phyloP scores from a whole-genome alignment of 1,140 invertebrate genomes.

The Cotesia chilonis region DNA sequence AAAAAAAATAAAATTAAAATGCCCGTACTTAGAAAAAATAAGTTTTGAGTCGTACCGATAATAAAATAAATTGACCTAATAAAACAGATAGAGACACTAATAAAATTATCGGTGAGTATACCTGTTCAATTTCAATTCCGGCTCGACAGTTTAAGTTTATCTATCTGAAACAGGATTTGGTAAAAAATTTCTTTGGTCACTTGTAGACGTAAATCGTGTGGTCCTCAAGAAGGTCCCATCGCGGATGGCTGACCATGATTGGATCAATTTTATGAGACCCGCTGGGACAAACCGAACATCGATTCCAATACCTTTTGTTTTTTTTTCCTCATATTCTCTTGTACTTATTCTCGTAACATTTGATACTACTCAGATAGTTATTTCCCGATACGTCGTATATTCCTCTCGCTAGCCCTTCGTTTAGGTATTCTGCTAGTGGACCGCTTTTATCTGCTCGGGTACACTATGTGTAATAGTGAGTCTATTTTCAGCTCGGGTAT shows the following conservation, averaged over 20 bases:
- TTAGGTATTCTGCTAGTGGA: not conserved
- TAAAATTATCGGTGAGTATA: too few species aligned
- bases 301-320: constrained; percentile 38
- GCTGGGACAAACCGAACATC: constrained; percentile 59
- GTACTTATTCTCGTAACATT: constrained; percentile 17
- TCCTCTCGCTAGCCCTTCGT: not conserved
- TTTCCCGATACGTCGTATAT: constrained; percentile 13
- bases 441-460: constrained; percentile 20
- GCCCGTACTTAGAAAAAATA: too few species aligned
- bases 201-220: constrained; percentile 31
- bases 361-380: constrained; percentile 25
- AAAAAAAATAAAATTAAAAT: too few species aligned
- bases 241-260: constrained; percentile 58
- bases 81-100: too few species aligned
- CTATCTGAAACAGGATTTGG: not conserved
- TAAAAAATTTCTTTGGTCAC: constrained; percentile 14
- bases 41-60: too few species aligned
- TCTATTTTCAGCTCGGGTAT: constrained; percentile 14
- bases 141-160: not conserved
- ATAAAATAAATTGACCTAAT: too few species aligned
- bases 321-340: constrained; percentile 5
- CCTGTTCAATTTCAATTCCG: not conserved
- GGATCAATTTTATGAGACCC: constrained; percentile 67
- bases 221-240: not conserved
- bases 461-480: constrained; percentile 6